These are phyloP conservation scores for Vanessa cardui DNA, from an alignment of 2,888 invertebrate genomes.

Conservation along the genomic window DNA sequence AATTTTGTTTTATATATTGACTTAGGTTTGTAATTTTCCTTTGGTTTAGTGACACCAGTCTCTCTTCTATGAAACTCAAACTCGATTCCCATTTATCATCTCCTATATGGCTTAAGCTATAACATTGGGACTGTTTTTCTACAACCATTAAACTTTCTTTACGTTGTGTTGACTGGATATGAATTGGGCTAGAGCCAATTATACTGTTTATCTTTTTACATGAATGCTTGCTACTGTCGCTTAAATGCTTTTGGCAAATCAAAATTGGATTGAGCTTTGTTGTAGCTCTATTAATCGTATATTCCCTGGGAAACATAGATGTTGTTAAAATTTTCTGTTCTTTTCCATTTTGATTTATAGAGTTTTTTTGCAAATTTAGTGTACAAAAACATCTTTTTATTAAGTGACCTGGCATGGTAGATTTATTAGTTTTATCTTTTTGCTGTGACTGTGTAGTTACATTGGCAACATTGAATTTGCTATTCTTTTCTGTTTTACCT, in stretches of 20 bases:
- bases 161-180: background rate
- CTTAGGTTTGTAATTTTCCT: conserved; percentile 21
- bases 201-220: no score
- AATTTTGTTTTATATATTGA: conserved; percentile 42
- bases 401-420: conserved; percentile 42
- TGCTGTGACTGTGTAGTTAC: conserved; percentile 38
- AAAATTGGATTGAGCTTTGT: conserved; percentile 7
- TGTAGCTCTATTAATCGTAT: conserved; percentile 36
- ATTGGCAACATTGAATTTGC: conserved; percentile 29
- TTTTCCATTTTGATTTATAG: conserved; percentile 25
- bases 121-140: background rate
- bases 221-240: background rate
- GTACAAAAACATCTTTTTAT: conserved; percentile 55
- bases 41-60: conserved; percentile 7
- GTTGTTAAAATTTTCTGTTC: background rate
- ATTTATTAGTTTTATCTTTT: conserved; percentile 39
- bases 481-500: conserved; percentile 18
- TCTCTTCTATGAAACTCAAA: conserved; percentile 7
- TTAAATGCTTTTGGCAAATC: background rate
- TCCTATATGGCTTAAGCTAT: background rate
- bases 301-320: conserved; percentile 15
- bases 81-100: background rate
- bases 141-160: background rate
- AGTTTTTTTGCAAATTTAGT: conserved; percentile 47
- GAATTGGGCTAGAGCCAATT: background rate